phyloP scores from a whole-genome alignment of 1,140 invertebrate species.

The Apis laboriosa region DNA sequence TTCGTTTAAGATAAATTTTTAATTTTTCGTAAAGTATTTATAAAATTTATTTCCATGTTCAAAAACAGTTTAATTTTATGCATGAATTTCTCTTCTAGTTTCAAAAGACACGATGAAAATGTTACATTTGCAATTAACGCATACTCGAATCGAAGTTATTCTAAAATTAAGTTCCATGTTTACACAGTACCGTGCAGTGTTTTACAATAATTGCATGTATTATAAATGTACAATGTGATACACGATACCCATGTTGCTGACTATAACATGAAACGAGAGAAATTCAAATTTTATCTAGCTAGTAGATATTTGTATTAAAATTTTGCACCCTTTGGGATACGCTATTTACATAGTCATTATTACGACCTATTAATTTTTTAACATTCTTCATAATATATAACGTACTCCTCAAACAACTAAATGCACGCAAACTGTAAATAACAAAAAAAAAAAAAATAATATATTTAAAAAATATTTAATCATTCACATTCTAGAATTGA shows the following conservation, averaged over 20 bases:
- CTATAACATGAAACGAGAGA: background rate
- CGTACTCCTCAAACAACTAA: background rate
- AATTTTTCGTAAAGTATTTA: too few species aligned
- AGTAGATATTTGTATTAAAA: background rate
- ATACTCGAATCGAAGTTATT: background rate
- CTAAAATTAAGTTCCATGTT: background rate
- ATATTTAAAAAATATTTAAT: background rate
- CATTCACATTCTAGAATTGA: background rate
- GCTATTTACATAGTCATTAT: background rate
- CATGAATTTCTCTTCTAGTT: background rate
- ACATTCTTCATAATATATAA: background rate
- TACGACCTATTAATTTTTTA: background rate
- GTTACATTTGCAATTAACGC: background rate
- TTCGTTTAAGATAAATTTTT: too few species aligned
- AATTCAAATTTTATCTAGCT: slow-evolving; percentile 1
- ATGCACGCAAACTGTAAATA: background rate
- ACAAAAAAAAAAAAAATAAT: background rate
- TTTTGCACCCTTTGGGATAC: background rate
- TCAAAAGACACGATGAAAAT: background rate
- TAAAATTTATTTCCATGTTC: too few species aligned
- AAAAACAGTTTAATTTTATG: background rate
- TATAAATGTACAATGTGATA: background rate
- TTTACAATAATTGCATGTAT: background rate
- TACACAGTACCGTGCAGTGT: background rate
- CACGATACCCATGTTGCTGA: background rate